Evolutionary conservation across 2,797 vertebrate genomes (phyloP).

Genomic region (Heliangelus exortis): DNA sequence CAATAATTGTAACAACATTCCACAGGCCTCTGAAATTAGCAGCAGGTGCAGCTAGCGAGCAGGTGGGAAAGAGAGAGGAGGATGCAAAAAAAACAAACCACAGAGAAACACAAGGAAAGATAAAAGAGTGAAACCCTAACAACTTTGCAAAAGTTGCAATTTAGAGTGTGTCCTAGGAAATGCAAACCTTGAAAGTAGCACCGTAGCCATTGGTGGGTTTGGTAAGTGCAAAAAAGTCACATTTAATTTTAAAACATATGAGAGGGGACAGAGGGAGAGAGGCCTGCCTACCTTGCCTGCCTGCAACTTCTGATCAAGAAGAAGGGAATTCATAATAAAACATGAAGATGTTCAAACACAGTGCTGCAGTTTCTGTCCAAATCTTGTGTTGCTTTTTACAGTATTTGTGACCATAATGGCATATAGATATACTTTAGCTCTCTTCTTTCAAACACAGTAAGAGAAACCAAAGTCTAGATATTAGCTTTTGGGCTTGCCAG

Average conservation of each 20-base stretch:
- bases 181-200: neutral
- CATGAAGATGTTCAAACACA: neutral
- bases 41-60: neutral
- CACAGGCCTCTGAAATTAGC: neutral
- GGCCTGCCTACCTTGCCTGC: too few species aligned
- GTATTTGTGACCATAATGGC: neutral
- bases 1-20: neutral
- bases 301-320: neutral
- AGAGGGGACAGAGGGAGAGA: neutral
- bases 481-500: constrained; percentile 1
- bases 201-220: neutral
- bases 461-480: neutral
- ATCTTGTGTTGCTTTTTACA: neutral
- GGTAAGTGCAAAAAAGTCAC: neutral
- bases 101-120: neutral
- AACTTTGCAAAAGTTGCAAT: too few species aligned
- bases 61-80: neutral
- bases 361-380: neutral
- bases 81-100: too few species aligned
- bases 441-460: constrained; percentile 7
- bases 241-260: neutral
- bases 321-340: neutral
- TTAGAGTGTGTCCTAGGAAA: too few species aligned
- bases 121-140: neutral
- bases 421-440: neutral